Evolutionary conservation across 2,888 invertebrate genomes (phyloP).

Genomic region (Allacma fusca): DNA sequence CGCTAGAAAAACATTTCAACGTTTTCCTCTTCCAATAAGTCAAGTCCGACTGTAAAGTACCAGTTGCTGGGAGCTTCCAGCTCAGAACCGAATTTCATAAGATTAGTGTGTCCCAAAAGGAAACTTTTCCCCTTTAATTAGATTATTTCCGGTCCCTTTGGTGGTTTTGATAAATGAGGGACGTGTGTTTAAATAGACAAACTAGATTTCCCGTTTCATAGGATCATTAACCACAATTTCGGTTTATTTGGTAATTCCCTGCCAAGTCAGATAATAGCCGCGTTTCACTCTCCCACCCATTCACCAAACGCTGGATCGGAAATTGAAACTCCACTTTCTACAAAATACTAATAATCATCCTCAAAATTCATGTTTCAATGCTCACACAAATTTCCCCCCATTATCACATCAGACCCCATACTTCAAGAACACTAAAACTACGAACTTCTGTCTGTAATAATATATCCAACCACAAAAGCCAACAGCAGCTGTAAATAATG

Average conservation of each 20-base stretch:
- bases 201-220: slow-evolving; percentile 4
- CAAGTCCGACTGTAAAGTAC: background rate
- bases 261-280: background rate
- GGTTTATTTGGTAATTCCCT: too few relatives aligned
- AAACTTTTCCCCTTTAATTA: slow-evolving; percentile 17
- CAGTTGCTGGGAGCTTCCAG: background rate
- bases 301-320: background rate
- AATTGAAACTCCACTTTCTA: slow-evolving; percentile 2
- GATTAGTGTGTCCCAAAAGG: background rate
- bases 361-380: background rate
- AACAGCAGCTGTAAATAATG: too few relatives aligned
- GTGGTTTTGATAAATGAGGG: slow-evolving; percentile 18
- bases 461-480: too few relatives aligned
- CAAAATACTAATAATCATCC: background rate
- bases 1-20: slow-evolving; percentile 8
- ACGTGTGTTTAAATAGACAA: slow-evolving; percentile 11
- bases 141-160: slow-evolving; percentile 15
- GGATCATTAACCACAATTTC: too few relatives aligned
- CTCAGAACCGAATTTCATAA: slow-evolving; percentile 9
- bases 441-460: too few relatives aligned
- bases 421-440: too few relatives aligned
- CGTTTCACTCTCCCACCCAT: background rate
- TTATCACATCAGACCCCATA: too few relatives aligned
- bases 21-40: background rate
- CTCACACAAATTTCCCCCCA: background rate